Percentiles rank a stretch among this genome's conserved stretches.
These are phyloP conservation scores for Pristis pectinata DNA, from an alignment of 2,797 vertebrate species.

Conservation along the genomic window DNA sequence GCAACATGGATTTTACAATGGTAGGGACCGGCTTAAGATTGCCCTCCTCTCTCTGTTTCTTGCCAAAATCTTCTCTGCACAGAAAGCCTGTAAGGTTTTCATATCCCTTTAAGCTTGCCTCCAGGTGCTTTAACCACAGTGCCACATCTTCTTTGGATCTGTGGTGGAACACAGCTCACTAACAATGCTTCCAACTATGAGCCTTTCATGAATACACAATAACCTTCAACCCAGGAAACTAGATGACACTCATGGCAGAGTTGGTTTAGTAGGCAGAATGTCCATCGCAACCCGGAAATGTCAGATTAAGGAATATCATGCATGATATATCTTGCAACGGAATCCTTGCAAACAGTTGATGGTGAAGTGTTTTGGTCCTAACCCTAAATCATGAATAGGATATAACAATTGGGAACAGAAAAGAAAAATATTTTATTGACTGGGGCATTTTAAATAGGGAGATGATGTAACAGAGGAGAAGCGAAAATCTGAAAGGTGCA, in stretches of 20 bases:
- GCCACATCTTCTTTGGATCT: not conserved
- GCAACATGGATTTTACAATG: not conserved
- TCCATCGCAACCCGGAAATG: not conserved
- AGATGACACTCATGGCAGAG: not conserved
- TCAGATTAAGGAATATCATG: not conserved
- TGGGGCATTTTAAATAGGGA: not conserved
- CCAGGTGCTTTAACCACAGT: not conserved
- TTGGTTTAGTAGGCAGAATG: not conserved
- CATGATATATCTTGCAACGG: not conserved
- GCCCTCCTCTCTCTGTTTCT: not conserved
- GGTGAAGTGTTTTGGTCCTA: not conserved
- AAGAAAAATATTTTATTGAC: not conserved
- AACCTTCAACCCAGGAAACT: not conserved
- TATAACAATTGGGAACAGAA: not conserved
- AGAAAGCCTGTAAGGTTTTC: not conserved
- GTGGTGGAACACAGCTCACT: too few relatives aligned
- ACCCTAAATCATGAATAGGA: not conserved
- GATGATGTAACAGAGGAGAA: not conserved
- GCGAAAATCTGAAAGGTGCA: not conserved
- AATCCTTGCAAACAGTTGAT: not conserved
- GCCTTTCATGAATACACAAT: not conserved
- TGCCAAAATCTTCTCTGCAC: not conserved
- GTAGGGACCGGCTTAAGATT: not conserved
- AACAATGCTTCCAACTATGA: not conserved
- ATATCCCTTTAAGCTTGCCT: not conserved